These are phyloP conservation scores for Eupithecia tripunctaria DNA, from an alignment of 2,888 invertebrate species.

Conservation along the genomic window DNA sequence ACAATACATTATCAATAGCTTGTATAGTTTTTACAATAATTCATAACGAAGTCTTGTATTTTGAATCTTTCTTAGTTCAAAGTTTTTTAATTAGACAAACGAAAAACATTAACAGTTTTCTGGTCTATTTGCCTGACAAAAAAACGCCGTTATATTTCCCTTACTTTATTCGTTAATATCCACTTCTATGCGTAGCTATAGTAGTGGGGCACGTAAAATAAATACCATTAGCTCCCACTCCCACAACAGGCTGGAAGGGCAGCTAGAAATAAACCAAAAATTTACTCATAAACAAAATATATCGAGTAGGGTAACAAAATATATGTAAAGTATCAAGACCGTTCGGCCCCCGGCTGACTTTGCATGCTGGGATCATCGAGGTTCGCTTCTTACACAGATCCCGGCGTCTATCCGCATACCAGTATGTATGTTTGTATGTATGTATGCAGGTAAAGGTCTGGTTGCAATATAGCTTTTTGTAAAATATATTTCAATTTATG, in stretches of 20 bases:
- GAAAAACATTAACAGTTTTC: too few relatives aligned
- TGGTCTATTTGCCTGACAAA: too few relatives aligned
- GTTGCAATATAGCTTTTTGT: background rate
- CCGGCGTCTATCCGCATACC: background rate
- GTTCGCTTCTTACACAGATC: slow-evolving; percentile 55
- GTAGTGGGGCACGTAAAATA: too few relatives aligned
- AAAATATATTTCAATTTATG: too few relatives aligned
- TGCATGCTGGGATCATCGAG: slow-evolving; percentile 62
- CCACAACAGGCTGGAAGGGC: too few relatives aligned
- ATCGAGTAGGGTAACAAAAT: too few relatives aligned
- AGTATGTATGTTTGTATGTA: background rate
- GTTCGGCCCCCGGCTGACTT: slow-evolving; percentile 41
- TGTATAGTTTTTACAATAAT: background rate
- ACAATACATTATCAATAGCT: background rate
- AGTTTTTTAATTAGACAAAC: background rate
- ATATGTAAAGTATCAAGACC: slow-evolving; percentile 58
- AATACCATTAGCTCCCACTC: too few relatives aligned
- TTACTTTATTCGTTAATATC: too few relatives aligned
- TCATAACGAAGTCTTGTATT: background rate
- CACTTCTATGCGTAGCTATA: too few relatives aligned
- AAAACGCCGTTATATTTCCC: too few relatives aligned
- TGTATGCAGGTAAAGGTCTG: slow-evolving; percentile 44
- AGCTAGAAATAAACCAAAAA: background rate
- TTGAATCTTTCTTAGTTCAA: background rate
- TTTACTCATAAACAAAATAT: background rate